These are phyloP conservation scores for Scaptomyza polygonia DNA, from an alignment of 2,888 invertebrate species.

Conservation along the genomic window DNA sequence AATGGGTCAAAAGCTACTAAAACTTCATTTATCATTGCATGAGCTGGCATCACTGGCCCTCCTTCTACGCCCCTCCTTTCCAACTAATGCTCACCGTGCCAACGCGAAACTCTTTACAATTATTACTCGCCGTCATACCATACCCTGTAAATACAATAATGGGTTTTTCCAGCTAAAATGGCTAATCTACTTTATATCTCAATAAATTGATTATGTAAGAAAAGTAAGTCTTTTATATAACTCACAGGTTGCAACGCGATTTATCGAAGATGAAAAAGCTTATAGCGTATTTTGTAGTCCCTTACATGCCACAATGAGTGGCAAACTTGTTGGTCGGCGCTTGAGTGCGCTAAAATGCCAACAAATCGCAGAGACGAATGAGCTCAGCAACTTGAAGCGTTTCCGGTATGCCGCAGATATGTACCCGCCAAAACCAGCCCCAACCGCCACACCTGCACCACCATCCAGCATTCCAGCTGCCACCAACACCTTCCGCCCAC, in stretches of 20 bases:
- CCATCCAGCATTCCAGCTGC: conserved; percentile 32
- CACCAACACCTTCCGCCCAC: conserved; percentile 17
- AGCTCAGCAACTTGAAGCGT: conserved; percentile 76
- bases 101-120: conserved; percentile 39
- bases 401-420: conserved; percentile 80
- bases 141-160: background rate
- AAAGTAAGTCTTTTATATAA: no score
- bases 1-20: conserved; percentile 84
- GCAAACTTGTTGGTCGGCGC: conserved; percentile 39
- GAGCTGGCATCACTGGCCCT: conserved; percentile 63
- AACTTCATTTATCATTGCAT: conserved; percentile 83
- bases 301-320: background rate
- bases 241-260: no score
- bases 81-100: no score
- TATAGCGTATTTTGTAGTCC: conserved; percentile 13
- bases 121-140: conserved; percentile 38
- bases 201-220: no score
- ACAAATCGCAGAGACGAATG: conserved; percentile 81
- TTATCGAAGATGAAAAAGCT: no score
- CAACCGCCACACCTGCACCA: no score
- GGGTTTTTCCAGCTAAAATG: background rate
- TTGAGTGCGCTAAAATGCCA: conserved; percentile 74
- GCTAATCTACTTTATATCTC: no score
- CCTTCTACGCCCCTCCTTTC: conserved; percentile 16
- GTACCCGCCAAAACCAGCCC: background rate